Evolutionary conservation across 1,140 invertebrate genomes (phyloP).

Genomic region (Conopomorpha cramerella): DNA sequence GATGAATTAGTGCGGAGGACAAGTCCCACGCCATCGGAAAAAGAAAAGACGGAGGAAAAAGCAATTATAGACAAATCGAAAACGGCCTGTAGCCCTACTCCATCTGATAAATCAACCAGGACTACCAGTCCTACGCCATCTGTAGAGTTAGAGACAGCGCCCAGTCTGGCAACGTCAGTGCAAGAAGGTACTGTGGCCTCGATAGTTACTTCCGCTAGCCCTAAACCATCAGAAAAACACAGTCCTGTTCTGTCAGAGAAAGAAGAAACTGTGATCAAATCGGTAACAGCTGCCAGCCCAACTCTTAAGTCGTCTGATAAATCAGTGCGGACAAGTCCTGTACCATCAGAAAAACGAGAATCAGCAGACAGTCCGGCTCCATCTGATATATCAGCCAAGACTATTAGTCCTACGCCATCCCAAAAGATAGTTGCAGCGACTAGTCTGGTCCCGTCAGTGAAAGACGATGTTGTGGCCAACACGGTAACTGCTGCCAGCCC

Average conservation of each 20-base stretch:
- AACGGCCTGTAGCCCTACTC: neutral
- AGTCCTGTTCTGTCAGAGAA: neutral
- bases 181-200: neutral
- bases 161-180: neutral
- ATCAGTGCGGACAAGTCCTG: neutral
- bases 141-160: neutral
- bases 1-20: neutral
- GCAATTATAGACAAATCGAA: neutral
- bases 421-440: neutral
- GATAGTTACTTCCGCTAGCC: neutral
- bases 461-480: neutral
- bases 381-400: neutral
- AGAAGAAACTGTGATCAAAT: neutral
- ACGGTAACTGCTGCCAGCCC: neutral
- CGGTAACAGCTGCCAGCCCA: neutral
- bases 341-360: neutral
- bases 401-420: neutral
- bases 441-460: neutral
- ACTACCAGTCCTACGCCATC: neutral
- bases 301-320: neutral
- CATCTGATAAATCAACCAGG: neutral
- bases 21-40: neutral
- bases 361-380: neutral
- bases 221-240: neutral
- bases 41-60: neutral